These are phyloP conservation scores for Puntigrus tetrazona DNA, from an alignment of 2,113 vertebrate species.

Conservation along the genomic window DNA sequence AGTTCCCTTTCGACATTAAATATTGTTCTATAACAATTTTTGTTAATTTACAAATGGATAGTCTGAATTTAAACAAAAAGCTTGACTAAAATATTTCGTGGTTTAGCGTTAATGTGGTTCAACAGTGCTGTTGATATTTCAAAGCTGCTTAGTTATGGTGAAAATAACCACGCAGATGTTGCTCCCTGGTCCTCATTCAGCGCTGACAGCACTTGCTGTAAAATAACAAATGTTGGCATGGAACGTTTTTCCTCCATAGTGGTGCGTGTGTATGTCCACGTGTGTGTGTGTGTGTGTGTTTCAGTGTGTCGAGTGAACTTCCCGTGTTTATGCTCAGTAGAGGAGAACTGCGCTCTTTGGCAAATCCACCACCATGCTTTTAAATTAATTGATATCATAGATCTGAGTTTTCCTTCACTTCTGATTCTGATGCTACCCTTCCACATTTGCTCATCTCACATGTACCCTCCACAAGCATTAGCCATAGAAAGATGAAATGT, in stretches of 20 bases:
- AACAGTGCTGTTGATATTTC: constrained; percentile 31
- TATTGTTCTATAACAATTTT: constrained; percentile 77
- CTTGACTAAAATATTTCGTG: not conserved
- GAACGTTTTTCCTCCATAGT: constrained; percentile 64
- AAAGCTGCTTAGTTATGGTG: constrained; percentile 10
- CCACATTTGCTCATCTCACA: constrained; percentile 22
- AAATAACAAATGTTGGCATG: constrained; percentile 79
- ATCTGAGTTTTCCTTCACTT: not conserved
- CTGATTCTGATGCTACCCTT: not conserved
- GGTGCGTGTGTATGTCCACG: constrained; percentile 39
- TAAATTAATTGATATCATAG: constrained; percentile 7
- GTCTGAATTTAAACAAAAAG: not conserved
- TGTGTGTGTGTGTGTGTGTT: constrained; percentile 41
- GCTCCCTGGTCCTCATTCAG: constrained; percentile 18
- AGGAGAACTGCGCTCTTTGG: constrained; percentile 35
- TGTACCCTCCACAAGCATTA: constrained; percentile 15
- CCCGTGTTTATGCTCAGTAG: constrained; percentile 39
- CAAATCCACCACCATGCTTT: constrained; percentile 27
- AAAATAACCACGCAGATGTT: constrained; percentile 20
- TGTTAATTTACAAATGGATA: constrained; percentile 74
- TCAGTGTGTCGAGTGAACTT: constrained; percentile 21
- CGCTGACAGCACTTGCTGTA: constrained; percentile 58
- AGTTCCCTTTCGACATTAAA: constrained; percentile 22
- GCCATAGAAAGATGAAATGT: not conserved
- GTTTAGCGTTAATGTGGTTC: not conserved